Percentiles rank a stretch among this genome's conserved stretches.
phyloP scores from a whole-genome alignment of 1,140 invertebrate species.

The Drosophila kanapiae region DNA sequence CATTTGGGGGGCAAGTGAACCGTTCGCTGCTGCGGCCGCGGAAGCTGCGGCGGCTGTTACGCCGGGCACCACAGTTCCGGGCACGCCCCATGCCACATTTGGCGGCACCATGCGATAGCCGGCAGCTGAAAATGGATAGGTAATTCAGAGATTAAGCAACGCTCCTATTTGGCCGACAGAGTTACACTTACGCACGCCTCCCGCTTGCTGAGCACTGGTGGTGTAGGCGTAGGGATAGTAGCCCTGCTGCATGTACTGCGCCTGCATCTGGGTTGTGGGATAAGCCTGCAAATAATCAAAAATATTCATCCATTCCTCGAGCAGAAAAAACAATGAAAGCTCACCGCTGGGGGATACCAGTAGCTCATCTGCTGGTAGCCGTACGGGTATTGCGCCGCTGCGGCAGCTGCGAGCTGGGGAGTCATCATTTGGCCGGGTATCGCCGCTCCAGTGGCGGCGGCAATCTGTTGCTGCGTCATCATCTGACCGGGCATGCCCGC shows the following conservation, averaged over 20 bases:
- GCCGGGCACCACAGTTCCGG: slow-evolving; percentile 86
- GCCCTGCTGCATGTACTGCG: slow-evolving; percentile 89
- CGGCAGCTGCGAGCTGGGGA: slow-evolving; percentile 72
- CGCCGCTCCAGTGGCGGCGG: slow-evolving; percentile 76
- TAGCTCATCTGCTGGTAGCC: slow-evolving; percentile 91
- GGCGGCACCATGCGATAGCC: slow-evolving; percentile 86
- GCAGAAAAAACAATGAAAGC: slow-evolving; percentile 4
- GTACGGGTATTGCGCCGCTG: slow-evolving; percentile 89
- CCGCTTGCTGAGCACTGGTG: slow-evolving; percentile 84
- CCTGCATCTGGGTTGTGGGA: slow-evolving; percentile 87
- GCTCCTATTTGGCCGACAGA: background rate
- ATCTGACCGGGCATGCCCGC: slow-evolving; percentile 75
- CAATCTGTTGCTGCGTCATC: slow-evolving; percentile 79
- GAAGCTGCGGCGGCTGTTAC: slow-evolving; percentile 86
- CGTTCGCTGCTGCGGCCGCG: slow-evolving; percentile 86
- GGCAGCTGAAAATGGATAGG: slow-evolving; percentile 63
- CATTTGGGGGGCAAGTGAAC: slow-evolving; percentile 87
- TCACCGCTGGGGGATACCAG: slow-evolving; percentile 89
- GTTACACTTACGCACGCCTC: slow-evolving; percentile 71
- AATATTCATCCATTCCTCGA: background rate
- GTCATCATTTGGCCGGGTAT: slow-evolving; percentile 81
- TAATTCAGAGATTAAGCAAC: slow-evolving; percentile 34
- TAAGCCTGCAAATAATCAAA: slow-evolving; percentile 63
- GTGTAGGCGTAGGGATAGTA: slow-evolving; percentile 86
- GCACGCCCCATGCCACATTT: slow-evolving; percentile 87